Evolutionary conservation across 2,888 invertebrate genomes (phyloP).

Genomic region (Mythimna pallens): DNA sequence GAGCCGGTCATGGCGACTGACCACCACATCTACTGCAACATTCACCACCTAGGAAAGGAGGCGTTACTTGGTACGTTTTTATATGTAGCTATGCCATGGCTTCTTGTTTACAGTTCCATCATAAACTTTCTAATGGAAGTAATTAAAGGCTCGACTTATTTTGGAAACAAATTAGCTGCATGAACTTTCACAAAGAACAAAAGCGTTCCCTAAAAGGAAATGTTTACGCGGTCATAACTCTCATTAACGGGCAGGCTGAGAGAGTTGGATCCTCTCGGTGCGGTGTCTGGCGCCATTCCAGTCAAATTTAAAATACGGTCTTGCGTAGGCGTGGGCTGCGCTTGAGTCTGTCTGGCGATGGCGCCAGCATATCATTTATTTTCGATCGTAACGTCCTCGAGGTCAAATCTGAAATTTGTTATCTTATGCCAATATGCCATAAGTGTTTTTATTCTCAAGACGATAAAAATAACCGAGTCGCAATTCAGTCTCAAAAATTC

Average conservation of each 20-base stretch:
- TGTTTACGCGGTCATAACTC: slow-evolving; percentile 80
- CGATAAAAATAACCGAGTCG: slow-evolving; percentile 10
- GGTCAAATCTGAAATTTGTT: slow-evolving; percentile 68
- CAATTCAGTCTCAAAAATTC: slow-evolving; percentile 4
- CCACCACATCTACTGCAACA: slow-evolving; percentile 88
- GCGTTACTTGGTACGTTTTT: slow-evolving; percentile 81
- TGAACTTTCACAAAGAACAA: slow-evolving; percentile 64
- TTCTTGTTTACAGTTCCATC: slow-evolving; percentile 19
- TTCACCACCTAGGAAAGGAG: slow-evolving; percentile 83
- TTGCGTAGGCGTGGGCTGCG: slow-evolving; percentile 72
- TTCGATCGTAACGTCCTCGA: slow-evolving; percentile 70
- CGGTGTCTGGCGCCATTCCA: slow-evolving; percentile 79
- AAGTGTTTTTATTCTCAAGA: slow-evolving; percentile 16
- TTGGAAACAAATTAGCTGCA: slow-evolving; percentile 49
- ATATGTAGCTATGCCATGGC: not conserved
- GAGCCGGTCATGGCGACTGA: slow-evolving; percentile 83
- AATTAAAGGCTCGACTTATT: slow-evolving; percentile 52
- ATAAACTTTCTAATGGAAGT: slow-evolving; percentile 30
- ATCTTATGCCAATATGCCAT: slow-evolving; percentile 34
- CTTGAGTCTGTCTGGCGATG: slow-evolving; percentile 64
- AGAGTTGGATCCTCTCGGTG: slow-evolving; percentile 63
- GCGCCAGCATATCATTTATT: slow-evolving; percentile 72
- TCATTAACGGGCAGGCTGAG: slow-evolving; percentile 71
- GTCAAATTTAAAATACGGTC: slow-evolving; percentile 80
- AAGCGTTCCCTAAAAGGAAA: slow-evolving; percentile 78